Base-by-base conservation (phyloP, 1,140 invertebrate genomes). In the Neodiprion fabricii region DNA sequence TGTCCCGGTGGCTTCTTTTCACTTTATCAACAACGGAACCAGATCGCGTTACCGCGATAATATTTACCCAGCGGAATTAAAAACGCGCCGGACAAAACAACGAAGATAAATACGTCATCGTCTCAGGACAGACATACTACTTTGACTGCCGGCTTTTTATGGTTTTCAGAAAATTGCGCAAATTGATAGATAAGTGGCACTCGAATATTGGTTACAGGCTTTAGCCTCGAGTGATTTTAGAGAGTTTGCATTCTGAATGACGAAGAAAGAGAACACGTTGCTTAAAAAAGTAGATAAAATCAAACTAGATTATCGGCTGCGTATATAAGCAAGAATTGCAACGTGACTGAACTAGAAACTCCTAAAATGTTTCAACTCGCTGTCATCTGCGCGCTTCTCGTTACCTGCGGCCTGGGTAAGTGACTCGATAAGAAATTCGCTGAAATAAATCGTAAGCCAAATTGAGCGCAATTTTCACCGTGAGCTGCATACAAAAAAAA, bases 351-450 rank as follows among this genome's bases (percentile, higher is more conserved):
- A 61, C 8, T 9, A 61, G 0, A 61, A 9, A 17, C 53, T 61
- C 3, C 11, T 12, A 61, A 61, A 17, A 61, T 61, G 53, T 61
- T n/a, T 11, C n/a, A 5, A 5, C 11, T 61, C 53, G n/a, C 53
- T 61, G 11, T 61, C 53, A 12, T 61, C 53, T 61, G 71, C 65
- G 47, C 68, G 17, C 50, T 75, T 8, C 17, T 67, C 7, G 65
- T 70, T 21, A n/a, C 71, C 50, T 48, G 69, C 7, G 67, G 74
- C 67, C 67, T 72, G 5, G 74, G 74, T 75, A 71, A 75, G 74
- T 75, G 5, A 66, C 61, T 21, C 17, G 61, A 12, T 69, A 1
- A 2, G 1, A 53, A 53, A 14, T 53, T 53, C 17, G 17, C 17
- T 21, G 17, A 21, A 21, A 21, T 21, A 21, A 21, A 21, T 21